Base-by-base conservation (phyloP, 2,888 invertebrate species). In the Ornithoptera alexandrae region DNA sequence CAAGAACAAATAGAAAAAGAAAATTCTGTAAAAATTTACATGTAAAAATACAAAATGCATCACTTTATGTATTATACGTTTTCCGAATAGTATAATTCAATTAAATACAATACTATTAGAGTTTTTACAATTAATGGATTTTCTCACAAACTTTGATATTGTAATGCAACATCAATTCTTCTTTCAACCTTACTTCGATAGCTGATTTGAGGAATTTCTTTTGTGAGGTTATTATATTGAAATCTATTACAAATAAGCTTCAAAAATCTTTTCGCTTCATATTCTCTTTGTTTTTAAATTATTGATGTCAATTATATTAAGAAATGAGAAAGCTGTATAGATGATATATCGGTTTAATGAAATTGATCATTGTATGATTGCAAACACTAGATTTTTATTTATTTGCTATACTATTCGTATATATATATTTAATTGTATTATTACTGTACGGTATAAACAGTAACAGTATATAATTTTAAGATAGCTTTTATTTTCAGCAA, bases 301-400 rank as follows among this genome's bases (percentile, higher is more conserved):
- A 17, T 50, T 53, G 18, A n/a, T 53, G 53, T 53, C 18, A n/a
- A n/a, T 53, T 53, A 53, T 53, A 53, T 7, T 7, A 53, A 50
- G 18, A 50, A 15, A 50, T 50, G 50, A 18, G 5, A 53, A 53
- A 53, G 6, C 7, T 53, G n/a, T 46, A 15, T 53, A 53, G 18
- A 53, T n/a, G 4, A 53, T 18, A 65, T 58, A 59, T 5, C 5
- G 30, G 50, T 62, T 65, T 50, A n/a, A 71, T 39, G 73, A 70
- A 73, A 73, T 73, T 71, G 71, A 73, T 56, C 59, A 68, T 56
- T 63, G 17, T 70, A 62, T 63, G 67, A 58, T 50, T 53, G 58
- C 20, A 68, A 53, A 56, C 22, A 36, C 50, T 62, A 72, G 50
- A 50, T 62, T 65, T 58, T 56, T 59, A 63, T 62, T 60, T 57